A percentile compares a stretch with the other conserved stretches of the same genome.
Evolutionary conservation across 1,140 invertebrate genomes (phyloP).

Genomic region (Heliconius hermathena): DNA sequence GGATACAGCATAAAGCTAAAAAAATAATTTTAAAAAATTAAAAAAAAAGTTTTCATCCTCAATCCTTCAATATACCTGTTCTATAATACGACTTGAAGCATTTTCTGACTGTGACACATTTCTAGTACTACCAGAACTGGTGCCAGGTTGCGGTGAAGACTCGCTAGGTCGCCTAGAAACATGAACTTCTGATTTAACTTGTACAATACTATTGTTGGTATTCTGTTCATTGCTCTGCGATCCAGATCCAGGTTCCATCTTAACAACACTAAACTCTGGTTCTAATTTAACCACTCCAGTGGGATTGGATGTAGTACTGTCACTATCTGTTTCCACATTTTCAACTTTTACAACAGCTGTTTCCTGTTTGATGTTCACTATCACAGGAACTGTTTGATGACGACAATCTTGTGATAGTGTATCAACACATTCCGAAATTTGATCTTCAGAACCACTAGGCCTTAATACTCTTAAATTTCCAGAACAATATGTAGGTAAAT

Average conservation of each 20-base stretch:
- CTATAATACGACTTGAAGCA: constrained; percentile 22
- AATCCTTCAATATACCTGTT: constrained; percentile 45
- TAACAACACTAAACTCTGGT: constrained; percentile 22
- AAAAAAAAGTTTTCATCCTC: too few relatives aligned
- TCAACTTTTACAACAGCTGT: constrained; percentile 49
- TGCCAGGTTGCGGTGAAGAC: constrained; percentile 65
- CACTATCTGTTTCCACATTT: constrained; percentile 19
- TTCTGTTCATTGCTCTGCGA: constrained; percentile 38
- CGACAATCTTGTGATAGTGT: constrained; percentile 20
- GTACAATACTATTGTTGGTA: constrained; percentile 40
- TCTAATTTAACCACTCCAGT: constrained; percentile 37
- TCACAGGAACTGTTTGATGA: constrained; percentile 1
- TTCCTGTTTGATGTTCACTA: constrained; percentile 11
- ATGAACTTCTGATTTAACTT: constrained; percentile 56
- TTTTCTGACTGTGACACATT: constrained; percentile 41
- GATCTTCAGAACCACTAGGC: not conserved
- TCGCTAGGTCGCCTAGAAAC: constrained; percentile 50
- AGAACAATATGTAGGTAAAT: not conserved
- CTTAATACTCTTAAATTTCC: not conserved
- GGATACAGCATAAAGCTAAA: too few relatives aligned
- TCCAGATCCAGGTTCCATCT: constrained; percentile 29
- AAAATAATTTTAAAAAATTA: not conserved
- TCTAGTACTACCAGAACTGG: constrained; percentile 50
- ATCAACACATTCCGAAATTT: not conserved
- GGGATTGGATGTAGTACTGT: constrained; percentile 11